A percentile compares a stretch with the other conserved stretches of the same genome.
Evolutionary conservation across 2,888 invertebrate species (phyloP).

Genomic region (Bellardia bayeri): DNA sequence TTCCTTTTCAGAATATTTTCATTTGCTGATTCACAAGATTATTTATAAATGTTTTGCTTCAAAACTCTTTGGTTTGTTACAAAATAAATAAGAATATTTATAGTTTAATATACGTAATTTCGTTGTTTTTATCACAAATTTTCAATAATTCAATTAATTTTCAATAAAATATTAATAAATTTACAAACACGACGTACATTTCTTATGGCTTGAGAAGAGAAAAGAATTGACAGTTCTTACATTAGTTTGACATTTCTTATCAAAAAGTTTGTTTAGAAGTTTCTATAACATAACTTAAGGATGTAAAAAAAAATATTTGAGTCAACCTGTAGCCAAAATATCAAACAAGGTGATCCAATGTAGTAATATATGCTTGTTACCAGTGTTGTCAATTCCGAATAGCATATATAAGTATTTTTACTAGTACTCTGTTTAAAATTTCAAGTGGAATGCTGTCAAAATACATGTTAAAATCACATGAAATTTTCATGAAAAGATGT

Average conservation of each 20-base stretch:
- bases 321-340: no score
- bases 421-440: no score
- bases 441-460: no score
- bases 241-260: slow-evolving; percentile 75
- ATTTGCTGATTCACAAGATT: background rate
- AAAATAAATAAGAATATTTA: slow-evolving; percentile 31
- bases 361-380: no score
- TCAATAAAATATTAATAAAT: slow-evolving; percentile 76
- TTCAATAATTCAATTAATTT: slow-evolving; percentile 75
- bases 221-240: slow-evolving; percentile 78
- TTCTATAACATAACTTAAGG: no score
- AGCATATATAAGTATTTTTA: no score
- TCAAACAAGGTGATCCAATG: no score
- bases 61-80: background rate
- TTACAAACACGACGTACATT: slow-evolving; percentile 81
- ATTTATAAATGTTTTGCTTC: background rate
- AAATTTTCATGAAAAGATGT: no score
- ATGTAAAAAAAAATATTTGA: no score
- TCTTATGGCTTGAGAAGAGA: slow-evolving; percentile 83
- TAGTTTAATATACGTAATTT: background rate
- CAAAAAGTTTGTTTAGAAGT: slow-evolving; percentile 48
- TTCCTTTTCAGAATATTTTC: background rate
- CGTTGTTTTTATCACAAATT: slow-evolving; percentile 64
- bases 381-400: no score
- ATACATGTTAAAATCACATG: no score